Conservation (phyloP, 2,888 invertebrate species). For the Molorchus minor region DNA sequence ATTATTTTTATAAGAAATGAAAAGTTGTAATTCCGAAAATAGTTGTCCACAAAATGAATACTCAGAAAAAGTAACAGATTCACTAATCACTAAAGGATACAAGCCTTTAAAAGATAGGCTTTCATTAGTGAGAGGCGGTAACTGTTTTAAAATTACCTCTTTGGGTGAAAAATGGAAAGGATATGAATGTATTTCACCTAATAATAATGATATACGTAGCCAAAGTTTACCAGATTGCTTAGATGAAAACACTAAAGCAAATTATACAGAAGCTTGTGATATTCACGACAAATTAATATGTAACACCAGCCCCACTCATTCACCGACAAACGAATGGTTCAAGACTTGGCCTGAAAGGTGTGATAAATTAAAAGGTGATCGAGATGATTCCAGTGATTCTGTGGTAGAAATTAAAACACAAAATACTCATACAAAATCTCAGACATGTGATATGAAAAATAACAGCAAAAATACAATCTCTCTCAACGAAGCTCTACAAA, state of each 20-base stretch:
- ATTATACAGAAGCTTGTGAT: conserved; percentile 47
- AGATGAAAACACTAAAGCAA: conserved; percentile 50
- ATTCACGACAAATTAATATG: conserved; percentile 43
- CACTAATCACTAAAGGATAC: conserved; percentile 24
- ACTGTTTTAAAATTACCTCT: conserved; percentile 21
- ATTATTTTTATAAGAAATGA: conserved; percentile 36
- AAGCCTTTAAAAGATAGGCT: conserved; percentile 22
- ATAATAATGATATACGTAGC: conserved; percentile 54
- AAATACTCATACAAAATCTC: conserved; percentile 44
- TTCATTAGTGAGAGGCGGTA: conserved; percentile 11
- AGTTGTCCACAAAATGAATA: conserved; percentile 17
- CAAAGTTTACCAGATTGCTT: conserved; percentile 62
- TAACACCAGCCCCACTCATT: conserved; percentile 20
- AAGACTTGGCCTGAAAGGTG: conserved; percentile 66
- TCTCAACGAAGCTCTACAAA: conserved; percentile 75
- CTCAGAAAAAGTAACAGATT: conserved; percentile 24
- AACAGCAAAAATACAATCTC: conserved; percentile 66
- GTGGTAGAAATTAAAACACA: conserved; percentile 21
- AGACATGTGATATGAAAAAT: conserved; percentile 30
- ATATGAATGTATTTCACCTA: conserved; percentile 48
- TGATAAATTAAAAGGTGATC: conserved; percentile 55
- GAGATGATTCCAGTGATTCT: neutral
- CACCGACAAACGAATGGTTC: conserved; percentile 58
- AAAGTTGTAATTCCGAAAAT: conserved; percentile 36
- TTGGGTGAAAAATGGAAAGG: conserved; percentile 49